A percentile compares a stretch with the other conserved stretches of the same genome.
Evolutionary conservation across 2,113 vertebrate species (phyloP).

Genomic region (Antidorcas marsupialis): DNA sequence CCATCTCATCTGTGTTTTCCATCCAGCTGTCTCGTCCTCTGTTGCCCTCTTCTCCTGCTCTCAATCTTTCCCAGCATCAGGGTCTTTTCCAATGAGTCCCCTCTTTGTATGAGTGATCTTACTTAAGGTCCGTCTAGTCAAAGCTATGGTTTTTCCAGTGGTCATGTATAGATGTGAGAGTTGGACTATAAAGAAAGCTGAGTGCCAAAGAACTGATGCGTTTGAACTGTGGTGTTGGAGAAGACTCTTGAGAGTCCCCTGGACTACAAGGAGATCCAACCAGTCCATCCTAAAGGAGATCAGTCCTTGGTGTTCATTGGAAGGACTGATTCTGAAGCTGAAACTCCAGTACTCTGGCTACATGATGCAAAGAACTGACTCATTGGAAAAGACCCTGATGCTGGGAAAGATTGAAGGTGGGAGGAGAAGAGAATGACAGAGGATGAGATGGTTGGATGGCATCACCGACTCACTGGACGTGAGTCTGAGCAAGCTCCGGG

Average conservation of each 20-base stretch:
- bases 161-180: background rate
- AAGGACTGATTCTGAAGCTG: background rate
- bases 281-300: background rate
- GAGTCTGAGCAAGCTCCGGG: background rate
- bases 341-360: background rate
- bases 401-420: background rate
- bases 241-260: background rate
- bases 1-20: too few species aligned
- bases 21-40: too few species aligned
- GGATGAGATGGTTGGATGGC: background rate
- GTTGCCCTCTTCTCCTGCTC: too few species aligned
- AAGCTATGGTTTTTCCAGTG: background rate
- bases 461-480: background rate
- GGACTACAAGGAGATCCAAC: background rate
- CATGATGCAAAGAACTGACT: background rate
- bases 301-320: background rate
- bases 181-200: background rate
- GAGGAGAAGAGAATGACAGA: background rate
- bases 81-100: too few species aligned
- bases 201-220: accelerated
- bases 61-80: background rate
- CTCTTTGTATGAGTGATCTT: background rate
- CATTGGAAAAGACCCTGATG: background rate
- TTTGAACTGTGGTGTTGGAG: background rate
- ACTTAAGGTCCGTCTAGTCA: background rate